phyloP scores from a whole-genome alignment of 2,888 invertebrate species.

The Clepsis dumicolana region DNA sequence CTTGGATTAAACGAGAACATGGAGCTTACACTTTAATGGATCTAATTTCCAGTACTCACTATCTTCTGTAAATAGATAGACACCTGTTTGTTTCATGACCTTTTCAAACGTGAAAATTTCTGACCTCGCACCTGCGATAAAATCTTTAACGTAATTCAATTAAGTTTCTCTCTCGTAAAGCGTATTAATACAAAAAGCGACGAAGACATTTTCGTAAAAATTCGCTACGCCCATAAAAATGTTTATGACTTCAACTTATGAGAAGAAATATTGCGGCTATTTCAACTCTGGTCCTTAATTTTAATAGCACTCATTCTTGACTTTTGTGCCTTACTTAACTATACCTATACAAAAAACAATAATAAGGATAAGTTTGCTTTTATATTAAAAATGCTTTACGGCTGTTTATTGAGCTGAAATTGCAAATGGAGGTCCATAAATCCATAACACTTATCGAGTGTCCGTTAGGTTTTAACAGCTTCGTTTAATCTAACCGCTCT shows the following conservation, averaged over 20 bases:
- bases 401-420: no score
- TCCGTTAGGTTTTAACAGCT: no score
- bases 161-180: constrained; percentile 18
- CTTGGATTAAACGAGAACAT: constrained; percentile 60
- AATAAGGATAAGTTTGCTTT: background rate
- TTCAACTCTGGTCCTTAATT: constrained; percentile 53
- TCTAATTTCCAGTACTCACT: constrained; percentile 55
- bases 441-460: no score
- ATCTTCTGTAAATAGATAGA: constrained; percentile 52
- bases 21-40: constrained; percentile 62
- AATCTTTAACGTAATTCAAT: constrained; percentile 36
- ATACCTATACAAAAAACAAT: background rate
- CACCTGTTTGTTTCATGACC: constrained; percentile 49
- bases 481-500: no score
- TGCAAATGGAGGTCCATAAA: no score
- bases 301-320: constrained; percentile 50
- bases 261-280: constrained; percentile 62
- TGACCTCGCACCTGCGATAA: constrained; percentile 11
- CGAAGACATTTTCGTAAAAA: constrained; percentile 51
- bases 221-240: constrained; percentile 58
- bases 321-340: constrained; percentile 29
- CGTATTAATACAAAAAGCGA: constrained; percentile 28
- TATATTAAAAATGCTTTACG: no score
- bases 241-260: constrained; percentile 63
- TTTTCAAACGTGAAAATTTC: constrained; percentile 13